A percentile compares a stretch with the other conserved stretches of the same genome.
These are phyloP conservation scores for Amphimallon solstitiale DNA, from an alignment of 2,888 invertebrate species.

Conservation along the genomic window DNA sequence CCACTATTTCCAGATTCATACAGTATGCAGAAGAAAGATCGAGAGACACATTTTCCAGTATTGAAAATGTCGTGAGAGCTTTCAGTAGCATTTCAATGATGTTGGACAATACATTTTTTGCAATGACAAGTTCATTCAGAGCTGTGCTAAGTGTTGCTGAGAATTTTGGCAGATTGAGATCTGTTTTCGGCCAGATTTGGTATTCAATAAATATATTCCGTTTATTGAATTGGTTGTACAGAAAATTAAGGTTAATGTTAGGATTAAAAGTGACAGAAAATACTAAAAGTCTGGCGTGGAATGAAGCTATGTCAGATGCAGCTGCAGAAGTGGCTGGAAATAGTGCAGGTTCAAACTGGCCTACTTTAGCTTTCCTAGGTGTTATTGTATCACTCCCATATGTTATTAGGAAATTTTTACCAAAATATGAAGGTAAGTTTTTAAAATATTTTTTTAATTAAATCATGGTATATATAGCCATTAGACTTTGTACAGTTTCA, in stretches of 20 bases:
- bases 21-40: constrained; percentile 92
- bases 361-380: constrained; percentile 88
- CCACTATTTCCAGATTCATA: constrained; percentile 71
- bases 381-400: constrained; percentile 92
- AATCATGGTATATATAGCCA: neutral
- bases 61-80: constrained; percentile 88
- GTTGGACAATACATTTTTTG: constrained; percentile 96
- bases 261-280: constrained; percentile 66
- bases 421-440: constrained; percentile 71
- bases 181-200: constrained; percentile 87
- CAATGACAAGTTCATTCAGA: constrained; percentile 93
- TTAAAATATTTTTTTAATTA: neutral
- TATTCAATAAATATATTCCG: constrained; percentile 87
- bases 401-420: constrained; percentile 85
- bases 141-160: constrained; percentile 97
- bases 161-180: constrained; percentile 86
- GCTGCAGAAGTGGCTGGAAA: constrained; percentile 49
- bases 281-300: constrained; percentile 59
- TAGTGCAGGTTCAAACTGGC: constrained; percentile 77
- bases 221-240: constrained; percentile 82
- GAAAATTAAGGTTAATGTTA: constrained; percentile 75
- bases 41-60: constrained; percentile 92
- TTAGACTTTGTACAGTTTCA: neutral
- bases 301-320: constrained; percentile 62
- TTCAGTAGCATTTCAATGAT: constrained; percentile 95